phyloP scores from a whole-genome alignment of 2,888 invertebrate species.

The Cryptocheilus praepositus region DNA sequence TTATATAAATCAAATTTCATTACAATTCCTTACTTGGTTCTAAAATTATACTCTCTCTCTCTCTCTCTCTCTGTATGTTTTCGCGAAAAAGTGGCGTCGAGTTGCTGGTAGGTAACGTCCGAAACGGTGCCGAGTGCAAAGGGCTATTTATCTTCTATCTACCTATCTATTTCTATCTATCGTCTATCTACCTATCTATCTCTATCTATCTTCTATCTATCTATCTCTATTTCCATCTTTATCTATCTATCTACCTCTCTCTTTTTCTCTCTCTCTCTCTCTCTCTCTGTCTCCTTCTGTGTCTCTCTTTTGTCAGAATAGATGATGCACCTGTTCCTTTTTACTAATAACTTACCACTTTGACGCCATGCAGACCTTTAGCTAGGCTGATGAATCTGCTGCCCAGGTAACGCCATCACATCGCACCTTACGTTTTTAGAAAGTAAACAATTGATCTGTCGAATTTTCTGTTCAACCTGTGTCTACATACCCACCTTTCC shows the following conservation, averaged over 20 bases:
- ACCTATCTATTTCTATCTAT: slow-evolving; percentile 48
- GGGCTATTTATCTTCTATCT: no score
- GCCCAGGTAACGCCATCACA: slow-evolving; percentile 87
- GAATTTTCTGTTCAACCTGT: not conserved
- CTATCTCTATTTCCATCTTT: slow-evolving; percentile 51
- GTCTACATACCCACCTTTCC: not conserved
- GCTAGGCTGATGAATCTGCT: slow-evolving; percentile 94
- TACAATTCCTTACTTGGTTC: no score
- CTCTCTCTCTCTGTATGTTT: no score
- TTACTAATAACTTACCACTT: slow-evolving; percentile 73
- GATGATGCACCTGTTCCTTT: slow-evolving; percentile 68
- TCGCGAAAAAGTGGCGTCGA: no score
- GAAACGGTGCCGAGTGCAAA: no score
- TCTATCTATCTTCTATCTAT: slow-evolving; percentile 17
- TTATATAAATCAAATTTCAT: no score
- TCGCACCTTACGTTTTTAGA: slow-evolving; percentile 71
- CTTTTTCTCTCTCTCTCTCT: slow-evolving; percentile 35
- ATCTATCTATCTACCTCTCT: slow-evolving; percentile 45
- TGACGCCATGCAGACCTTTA: slow-evolving; percentile 83
- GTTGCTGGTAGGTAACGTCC: no score
- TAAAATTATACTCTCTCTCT: no score
- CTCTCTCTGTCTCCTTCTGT: slow-evolving; percentile 34
- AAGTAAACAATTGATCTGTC: slow-evolving; percentile 44
- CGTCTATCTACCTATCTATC: slow-evolving; percentile 46
- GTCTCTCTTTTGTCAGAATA: slow-evolving; percentile 43